A percentile compares a stretch with the other conserved stretches of the same genome.
These are phyloP conservation scores for Drosophila sulfurigaster DNA, from an alignment of 1,140 invertebrate species.

Conservation along the genomic window DNA sequence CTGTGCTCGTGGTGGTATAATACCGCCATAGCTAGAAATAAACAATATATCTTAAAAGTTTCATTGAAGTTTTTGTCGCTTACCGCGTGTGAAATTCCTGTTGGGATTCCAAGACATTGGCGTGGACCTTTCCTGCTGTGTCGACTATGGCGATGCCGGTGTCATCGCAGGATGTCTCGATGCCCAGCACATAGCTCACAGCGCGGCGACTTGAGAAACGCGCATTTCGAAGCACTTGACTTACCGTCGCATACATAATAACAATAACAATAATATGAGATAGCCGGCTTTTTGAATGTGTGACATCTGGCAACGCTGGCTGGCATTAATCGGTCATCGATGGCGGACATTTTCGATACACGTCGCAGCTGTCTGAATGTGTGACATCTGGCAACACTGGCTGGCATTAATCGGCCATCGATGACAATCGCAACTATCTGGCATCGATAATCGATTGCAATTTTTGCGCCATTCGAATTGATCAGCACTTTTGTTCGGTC, in stretches of 20 bases:
- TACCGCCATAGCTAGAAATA: constrained; percentile 92
- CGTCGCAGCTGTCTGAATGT: too few relatives aligned
- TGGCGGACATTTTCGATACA: too few relatives aligned
- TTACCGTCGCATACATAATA: constrained; percentile 35
- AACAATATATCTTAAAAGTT: not conserved
- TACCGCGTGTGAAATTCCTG: constrained; percentile 90
- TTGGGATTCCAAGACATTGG: constrained; percentile 93
- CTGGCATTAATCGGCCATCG: too few relatives aligned
- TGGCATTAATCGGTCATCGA: too few relatives aligned
- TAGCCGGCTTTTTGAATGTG: constrained; percentile 34
- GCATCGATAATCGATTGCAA: too few relatives aligned
- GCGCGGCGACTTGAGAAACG: constrained; percentile 24
- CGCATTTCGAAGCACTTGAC: not conserved
- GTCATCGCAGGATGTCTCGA: constrained; percentile 99
- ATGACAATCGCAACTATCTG: too few relatives aligned
- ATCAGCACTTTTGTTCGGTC: not conserved
- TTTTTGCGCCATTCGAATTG: too few relatives aligned
- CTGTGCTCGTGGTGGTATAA: constrained; percentile 94
- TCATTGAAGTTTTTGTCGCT: constrained; percentile 20
- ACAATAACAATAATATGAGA: not conserved
- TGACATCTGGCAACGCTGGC: constrained; percentile 28
- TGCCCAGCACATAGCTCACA: constrained; percentile 88
- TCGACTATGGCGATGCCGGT: constrained; percentile 95
- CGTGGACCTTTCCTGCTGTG: constrained; percentile 89
- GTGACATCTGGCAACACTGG: constrained; percentile 11